Percentiles rank a stretch among this genome's conserved stretches.
Evolutionary conservation across 1,140 invertebrate genomes (phyloP).

Genomic region (Drosophila bifasciata): DNA sequence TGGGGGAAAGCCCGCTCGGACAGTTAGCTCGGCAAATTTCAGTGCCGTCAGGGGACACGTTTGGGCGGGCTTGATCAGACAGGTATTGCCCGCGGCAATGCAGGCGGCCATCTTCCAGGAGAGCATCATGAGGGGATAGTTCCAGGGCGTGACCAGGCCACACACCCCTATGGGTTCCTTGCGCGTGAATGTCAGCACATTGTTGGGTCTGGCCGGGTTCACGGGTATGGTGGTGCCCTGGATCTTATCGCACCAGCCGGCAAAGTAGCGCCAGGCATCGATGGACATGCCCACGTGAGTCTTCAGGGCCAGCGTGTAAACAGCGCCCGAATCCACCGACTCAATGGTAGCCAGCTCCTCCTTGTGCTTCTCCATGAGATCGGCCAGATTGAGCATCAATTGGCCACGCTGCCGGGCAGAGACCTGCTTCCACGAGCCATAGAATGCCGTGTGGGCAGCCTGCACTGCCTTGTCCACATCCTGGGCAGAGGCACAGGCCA

Average conservation of each 20-base stretch:
- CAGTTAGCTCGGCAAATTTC: slow-evolving; percentile 96
- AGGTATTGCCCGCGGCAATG: slow-evolving; percentile 95
- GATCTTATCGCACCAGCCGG: slow-evolving; percentile 98
- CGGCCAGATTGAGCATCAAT: slow-evolving; percentile 92
- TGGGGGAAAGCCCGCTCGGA: slow-evolving; percentile 94
- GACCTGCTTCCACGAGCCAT: slow-evolving; percentile 95
- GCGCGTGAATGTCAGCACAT: slow-evolving; percentile 91
- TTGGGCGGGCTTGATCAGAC: slow-evolving; percentile 97
- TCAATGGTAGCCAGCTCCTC: slow-evolving; percentile 97
- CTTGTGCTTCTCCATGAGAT: slow-evolving; percentile 96
- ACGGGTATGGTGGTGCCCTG: slow-evolving; percentile 96
- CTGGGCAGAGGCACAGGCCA: slow-evolving; percentile 89
- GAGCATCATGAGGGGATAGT: slow-evolving; percentile 99
- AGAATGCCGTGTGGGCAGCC: slow-evolving; percentile 94
- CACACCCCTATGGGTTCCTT: slow-evolving; percentile 97
- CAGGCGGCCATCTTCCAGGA: slow-evolving; percentile 99
- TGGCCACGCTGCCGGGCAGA: slow-evolving; percentile 92
- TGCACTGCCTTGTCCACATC: slow-evolving; percentile 95
- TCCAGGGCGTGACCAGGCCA: slow-evolving; percentile 98
- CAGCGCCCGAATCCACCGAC: slow-evolving; percentile 95
- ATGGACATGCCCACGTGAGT: slow-evolving; percentile 98
- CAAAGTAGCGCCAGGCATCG: slow-evolving; percentile 96
- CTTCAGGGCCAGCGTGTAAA: slow-evolving; percentile 97
- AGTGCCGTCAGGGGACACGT: slow-evolving; percentile 95
- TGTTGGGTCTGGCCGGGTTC: slow-evolving; percentile 94